Conservation (phyloP, 2,888 invertebrate genomes). For the Dicyrtoma fusca region DNA sequence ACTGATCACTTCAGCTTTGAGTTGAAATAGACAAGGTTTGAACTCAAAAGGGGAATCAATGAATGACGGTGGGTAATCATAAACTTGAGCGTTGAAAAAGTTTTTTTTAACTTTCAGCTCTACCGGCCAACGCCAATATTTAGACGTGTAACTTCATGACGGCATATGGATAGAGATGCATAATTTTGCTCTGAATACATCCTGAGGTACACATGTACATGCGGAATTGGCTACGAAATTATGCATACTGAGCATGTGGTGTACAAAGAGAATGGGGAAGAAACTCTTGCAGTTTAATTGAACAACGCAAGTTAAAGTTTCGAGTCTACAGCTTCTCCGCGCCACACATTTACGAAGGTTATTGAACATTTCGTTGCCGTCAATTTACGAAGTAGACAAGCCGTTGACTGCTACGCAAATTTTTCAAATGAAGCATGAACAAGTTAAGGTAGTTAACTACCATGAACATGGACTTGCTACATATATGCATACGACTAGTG, state of each 20-base stretch:
- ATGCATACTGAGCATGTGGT: not conserved
- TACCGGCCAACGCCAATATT: too few species aligned
- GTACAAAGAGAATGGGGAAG: not conserved
- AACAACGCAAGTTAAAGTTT: not conserved
- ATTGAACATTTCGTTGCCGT: slow-evolving; percentile 43
- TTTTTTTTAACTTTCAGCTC: too few species aligned
- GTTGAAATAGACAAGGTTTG: too few species aligned
- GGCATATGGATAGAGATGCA: too few species aligned
- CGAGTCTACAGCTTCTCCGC: not conserved
- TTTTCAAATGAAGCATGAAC: slow-evolving; percentile 36
- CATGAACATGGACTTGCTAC: too few species aligned
- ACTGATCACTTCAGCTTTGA: too few species aligned
- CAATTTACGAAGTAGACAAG: slow-evolving; percentile 41
- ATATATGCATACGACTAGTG: too few species aligned
- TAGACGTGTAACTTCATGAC: not conserved
- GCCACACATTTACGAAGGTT: slow-evolving; percentile 32
- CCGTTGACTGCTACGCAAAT: slow-evolving; percentile 40
- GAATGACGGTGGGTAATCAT: too few species aligned
- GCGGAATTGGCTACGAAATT: not conserved
- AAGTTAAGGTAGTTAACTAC: too few species aligned
- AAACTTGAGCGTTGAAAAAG: too few species aligned
- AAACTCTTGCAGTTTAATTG: not conserved
- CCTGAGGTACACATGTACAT: not conserved
- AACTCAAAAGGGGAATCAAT: too few species aligned
- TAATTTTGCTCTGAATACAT: too few species aligned